phyloP scores from a whole-genome alignment of 1,140 invertebrate species.

The Euglossa dilemma region DNA sequence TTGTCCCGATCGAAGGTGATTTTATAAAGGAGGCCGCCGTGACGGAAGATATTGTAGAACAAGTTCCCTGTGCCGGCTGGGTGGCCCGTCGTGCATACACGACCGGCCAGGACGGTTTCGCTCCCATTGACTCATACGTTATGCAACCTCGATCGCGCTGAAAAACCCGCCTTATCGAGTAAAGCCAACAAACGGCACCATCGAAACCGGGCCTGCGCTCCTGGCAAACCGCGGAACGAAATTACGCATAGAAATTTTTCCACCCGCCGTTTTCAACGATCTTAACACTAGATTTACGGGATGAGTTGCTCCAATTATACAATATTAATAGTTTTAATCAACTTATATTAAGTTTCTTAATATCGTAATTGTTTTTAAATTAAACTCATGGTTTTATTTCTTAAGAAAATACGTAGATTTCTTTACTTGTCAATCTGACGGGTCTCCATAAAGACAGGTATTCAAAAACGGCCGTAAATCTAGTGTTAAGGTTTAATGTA shows the following conservation, averaged over 20 bases:
- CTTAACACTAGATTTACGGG: no score
- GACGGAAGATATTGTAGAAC: conserved; percentile 81
- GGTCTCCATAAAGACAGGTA: no score
- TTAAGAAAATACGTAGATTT: no score
- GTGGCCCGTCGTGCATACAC: conserved; percentile 68
- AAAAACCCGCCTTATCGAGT: conserved; percentile 26
- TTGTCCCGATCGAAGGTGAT: conserved; percentile 77
- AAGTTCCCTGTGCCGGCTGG: conserved; percentile 77
- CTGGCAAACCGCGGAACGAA: not conserved
- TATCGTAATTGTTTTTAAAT: no score
- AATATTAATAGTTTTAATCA: no score
- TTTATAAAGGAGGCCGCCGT: conserved; percentile 81
- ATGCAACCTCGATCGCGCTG: conserved; percentile 33
- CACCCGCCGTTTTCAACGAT: no score
- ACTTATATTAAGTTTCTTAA: no score
- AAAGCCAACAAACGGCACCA: not conserved
- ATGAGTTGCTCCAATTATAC: no score
- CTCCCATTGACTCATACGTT: conserved; percentile 43
- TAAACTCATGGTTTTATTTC: no score
- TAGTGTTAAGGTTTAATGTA: no score
- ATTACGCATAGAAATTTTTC: not conserved
- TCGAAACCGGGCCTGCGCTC: not conserved
- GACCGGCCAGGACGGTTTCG: conserved; percentile 28
- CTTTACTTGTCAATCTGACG: no score
- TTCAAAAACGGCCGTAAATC: no score